Conservation (phyloP, 2,113 vertebrate genomes). For the Chamaea fasciata region DNA sequence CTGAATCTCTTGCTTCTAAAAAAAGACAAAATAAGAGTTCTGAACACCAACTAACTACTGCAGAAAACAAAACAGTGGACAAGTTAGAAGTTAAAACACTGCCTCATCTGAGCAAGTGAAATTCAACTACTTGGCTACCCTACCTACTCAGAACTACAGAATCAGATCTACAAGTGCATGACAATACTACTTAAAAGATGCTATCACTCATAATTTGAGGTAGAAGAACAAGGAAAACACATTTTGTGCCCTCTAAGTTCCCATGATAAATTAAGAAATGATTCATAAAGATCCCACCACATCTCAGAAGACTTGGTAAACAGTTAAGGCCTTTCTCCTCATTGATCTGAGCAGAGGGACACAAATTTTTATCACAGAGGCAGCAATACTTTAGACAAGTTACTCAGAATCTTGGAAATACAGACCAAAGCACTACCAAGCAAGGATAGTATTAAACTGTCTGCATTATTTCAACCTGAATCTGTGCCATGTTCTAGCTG, state of each 20-base stretch:
- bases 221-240: not conserved
- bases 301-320: not conserved
- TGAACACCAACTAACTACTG: not conserved
- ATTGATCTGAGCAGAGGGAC: conserved; percentile 5
- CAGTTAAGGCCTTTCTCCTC: not conserved
- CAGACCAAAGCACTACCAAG: not conserved
- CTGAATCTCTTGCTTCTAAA: not conserved
- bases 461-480: not conserved
- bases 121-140: not conserved
- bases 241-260: not conserved
- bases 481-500: not conserved
- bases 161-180: not conserved
- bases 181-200: not conserved
- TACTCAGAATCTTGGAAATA: not conserved
- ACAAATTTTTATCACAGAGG: not conserved
- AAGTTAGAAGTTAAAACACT: not conserved
- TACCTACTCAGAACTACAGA: not conserved
- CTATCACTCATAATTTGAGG: not conserved
- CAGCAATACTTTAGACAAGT: not conserved
- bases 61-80: not conserved
- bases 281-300: not conserved
- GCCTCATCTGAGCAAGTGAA: not conserved
- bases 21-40: not conserved
- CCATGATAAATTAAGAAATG: not conserved
- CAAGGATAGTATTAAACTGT: rapidly evolving